Percentiles rank a stretch among this genome's conserved stretches.
These are phyloP conservation scores for Atrina japonica DNA, from an alignment of 2,888 invertebrate genomes.

Conservation along the genomic window DNA sequence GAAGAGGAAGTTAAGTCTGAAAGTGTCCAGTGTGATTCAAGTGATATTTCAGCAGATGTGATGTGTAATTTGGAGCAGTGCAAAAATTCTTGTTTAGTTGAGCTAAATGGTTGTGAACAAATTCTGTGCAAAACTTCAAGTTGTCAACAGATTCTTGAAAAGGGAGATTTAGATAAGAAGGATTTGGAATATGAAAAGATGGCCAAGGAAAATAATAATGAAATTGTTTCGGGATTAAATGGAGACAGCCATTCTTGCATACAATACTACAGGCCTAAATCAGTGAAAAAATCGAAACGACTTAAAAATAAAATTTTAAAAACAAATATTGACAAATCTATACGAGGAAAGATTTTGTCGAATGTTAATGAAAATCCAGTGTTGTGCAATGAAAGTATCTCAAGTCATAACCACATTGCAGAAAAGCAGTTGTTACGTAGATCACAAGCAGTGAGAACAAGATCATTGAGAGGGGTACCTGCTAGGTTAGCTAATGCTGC, in stretches of 20 bases:
- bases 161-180: slow-evolving; percentile 7
- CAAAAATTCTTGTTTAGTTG: slow-evolving; percentile 9
- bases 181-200: slow-evolving; percentile 16
- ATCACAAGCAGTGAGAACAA: slow-evolving; percentile 27
- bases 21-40: not conserved
- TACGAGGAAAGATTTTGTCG: slow-evolving; percentile 18
- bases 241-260: slow-evolving; percentile 22
- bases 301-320: slow-evolving; percentile 1
- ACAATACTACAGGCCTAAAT: slow-evolving; percentile 28
- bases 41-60: not conserved
- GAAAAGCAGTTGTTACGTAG: slow-evolving; percentile 9
- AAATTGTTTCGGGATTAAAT: slow-evolving; percentile 18
- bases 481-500: slow-evolving; percentile 36
- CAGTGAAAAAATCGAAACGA: slow-evolving; percentile 15
- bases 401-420: slow-evolving; percentile 2
- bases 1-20: not conserved
- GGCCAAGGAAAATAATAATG: slow-evolving; percentile 29
- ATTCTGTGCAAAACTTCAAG: slow-evolving; percentile 11
- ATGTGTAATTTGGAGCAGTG: slow-evolving; percentile 18
- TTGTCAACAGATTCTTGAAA: slow-evolving; percentile 3
- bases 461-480: slow-evolving; percentile 33
- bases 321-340: not conserved
- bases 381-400: slow-evolving; percentile 5
- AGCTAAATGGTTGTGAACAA: slow-evolving; percentile 21
- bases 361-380: slow-evolving; percentile 21